Percentiles rank a stretch among this genome's conserved stretches.
These are phyloP conservation scores for Nemurella pictetii DNA, from an alignment of 2,888 invertebrate species.

Conservation along the genomic window DNA sequence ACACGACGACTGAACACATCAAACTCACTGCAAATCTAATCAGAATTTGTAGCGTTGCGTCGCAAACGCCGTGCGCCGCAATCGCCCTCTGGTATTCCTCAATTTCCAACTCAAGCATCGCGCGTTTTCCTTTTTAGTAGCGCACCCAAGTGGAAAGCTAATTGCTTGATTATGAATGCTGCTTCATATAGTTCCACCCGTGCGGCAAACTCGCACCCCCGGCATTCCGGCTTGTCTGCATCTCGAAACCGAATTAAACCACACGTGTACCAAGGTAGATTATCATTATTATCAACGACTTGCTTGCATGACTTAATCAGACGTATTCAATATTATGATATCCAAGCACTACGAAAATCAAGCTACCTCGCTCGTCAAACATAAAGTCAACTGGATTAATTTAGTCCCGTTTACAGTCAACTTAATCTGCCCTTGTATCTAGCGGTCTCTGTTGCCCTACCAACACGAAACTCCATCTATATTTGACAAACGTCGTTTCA, in stretches of 20 bases:
- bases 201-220: slow-evolving; percentile 20
- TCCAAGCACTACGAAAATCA: background rate
- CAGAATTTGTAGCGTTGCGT: background rate
- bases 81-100: slow-evolving; percentile 13
- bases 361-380: background rate
- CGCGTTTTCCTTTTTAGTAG: slow-evolving; percentile 29
- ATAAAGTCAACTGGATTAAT: no score
- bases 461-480: background rate
- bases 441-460: no score
- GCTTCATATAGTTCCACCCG: slow-evolving; percentile 15
- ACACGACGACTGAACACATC: background rate
- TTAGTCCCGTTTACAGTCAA: no score
- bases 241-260: background rate
- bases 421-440: no score
- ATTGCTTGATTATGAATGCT: slow-evolving; percentile 31
- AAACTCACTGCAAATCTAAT: background rate
- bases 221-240: slow-evolving; percentile 3
- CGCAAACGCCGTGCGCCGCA: background rate
- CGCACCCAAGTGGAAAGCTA: slow-evolving; percentile 23
- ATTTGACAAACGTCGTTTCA: no score
- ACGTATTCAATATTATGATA: background rate
- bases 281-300: background rate
- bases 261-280: background rate
- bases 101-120: slow-evolving; percentile 16
- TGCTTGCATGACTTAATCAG: background rate